Evolutionary conservation across 92 coral and sea anemone genomes (phyloP).

Genomic region (Epizoanthus ramosus): DNA sequence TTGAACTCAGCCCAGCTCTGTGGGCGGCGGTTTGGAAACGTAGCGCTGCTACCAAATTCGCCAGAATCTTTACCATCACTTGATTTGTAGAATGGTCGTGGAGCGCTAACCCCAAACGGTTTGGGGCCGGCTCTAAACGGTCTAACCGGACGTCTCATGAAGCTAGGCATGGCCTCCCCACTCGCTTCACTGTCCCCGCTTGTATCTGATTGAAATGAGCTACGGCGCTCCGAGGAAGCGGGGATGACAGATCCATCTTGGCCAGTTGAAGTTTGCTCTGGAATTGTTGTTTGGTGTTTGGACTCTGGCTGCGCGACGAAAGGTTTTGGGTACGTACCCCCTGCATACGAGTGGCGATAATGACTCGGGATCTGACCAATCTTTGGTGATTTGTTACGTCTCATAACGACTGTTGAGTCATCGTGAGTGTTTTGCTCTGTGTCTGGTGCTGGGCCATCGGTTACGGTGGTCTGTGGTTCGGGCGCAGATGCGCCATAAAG

Average conservation of each 20-base stretch:
- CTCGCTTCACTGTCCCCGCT: slow-evolving; percentile 29
- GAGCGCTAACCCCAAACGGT: slow-evolving; percentile 20
- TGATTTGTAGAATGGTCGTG: slow-evolving; percentile 15
- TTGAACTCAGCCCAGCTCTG: slow-evolving; percentile 30
- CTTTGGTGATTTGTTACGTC: slow-evolving; percentile 30
- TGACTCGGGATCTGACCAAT: slow-evolving; percentile 42
- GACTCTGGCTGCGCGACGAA: slow-evolving; percentile 29
- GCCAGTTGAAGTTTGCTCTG: slow-evolving; percentile 1
- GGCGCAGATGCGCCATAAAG: slow-evolving; percentile 30
- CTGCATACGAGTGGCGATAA: slow-evolving; percentile 63
- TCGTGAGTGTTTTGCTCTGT: neutral
- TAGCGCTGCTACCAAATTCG: neutral
- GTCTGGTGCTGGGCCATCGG: slow-evolving; percentile 8
- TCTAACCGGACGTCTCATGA: slow-evolving; percentile 3
- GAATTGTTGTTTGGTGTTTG: neutral
- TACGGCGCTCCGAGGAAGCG: neutral
- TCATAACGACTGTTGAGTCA: slow-evolving; percentile 1
- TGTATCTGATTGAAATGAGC: slow-evolving; percentile 25
- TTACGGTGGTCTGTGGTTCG: neutral
- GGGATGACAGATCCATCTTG: neutral
- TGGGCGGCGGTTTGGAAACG: slow-evolving; percentile 6
- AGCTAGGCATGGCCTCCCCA: neutral
- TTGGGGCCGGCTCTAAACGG: slow-evolving; percentile 27
- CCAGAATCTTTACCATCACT: slow-evolving; percentile 2
- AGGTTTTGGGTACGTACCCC: slow-evolving; percentile 61